A percentile compares a stretch with the other conserved stretches of the same genome.
phyloP scores from a whole-genome alignment of 2,888 invertebrate species.

The Euphydryas editha region DNA sequence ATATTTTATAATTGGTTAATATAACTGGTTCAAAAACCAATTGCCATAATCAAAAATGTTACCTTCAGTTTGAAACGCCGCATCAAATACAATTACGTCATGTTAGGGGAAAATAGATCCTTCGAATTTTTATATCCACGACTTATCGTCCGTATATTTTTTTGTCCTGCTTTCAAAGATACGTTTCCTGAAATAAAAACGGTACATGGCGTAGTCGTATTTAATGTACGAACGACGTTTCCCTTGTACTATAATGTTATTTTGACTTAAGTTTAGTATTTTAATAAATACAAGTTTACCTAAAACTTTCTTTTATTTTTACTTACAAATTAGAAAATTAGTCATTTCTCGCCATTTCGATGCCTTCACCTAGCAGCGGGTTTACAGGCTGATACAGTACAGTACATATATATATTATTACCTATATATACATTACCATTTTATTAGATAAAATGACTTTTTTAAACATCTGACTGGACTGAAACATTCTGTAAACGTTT shows the following conservation, averaged over 20 bases:
- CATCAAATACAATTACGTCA: conserved; percentile 6
- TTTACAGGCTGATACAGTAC: no score
- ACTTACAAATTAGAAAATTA: background rate
- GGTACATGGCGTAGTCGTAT: conserved; percentile 3
- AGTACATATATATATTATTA: no score
- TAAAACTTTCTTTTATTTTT: conserved; percentile 22
- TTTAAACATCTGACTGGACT: no score
- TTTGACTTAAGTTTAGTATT: conserved; percentile 34
- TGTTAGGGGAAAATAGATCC: background rate
- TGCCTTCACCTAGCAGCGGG: no score
- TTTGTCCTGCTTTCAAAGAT: no score
- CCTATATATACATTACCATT: no score
- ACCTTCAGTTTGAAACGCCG: conserved; percentile 18
- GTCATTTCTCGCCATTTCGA: background rate
- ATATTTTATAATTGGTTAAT: conserved; percentile 13
- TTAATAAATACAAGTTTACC: conserved; percentile 36
- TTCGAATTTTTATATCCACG: background rate
- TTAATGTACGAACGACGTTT: conserved; percentile 17
- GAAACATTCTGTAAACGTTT: no score
- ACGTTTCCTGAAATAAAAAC: background rate
- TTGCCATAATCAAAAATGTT: conserved; percentile 32
- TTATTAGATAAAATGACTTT: no score
- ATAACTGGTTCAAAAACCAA: conserved; percentile 20
- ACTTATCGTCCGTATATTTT: no score
- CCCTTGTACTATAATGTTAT: conserved; percentile 28